A percentile compares a stretch with the other conserved stretches of the same genome.
Evolutionary conservation across 2,888 invertebrate species (phyloP).

Genomic region (Mesorhabditis belari): DNA sequence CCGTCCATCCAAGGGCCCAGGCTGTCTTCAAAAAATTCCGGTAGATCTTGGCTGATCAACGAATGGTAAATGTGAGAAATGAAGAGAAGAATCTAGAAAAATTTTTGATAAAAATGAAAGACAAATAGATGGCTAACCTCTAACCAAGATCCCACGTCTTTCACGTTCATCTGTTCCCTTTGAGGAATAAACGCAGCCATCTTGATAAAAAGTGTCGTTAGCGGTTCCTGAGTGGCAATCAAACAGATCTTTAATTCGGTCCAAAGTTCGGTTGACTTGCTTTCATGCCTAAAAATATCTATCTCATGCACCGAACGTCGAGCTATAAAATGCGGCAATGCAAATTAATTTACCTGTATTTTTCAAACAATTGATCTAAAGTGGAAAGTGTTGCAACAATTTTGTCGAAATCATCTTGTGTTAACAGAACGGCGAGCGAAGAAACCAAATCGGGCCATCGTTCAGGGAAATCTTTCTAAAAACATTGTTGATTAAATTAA

Average conservation of each 20-base stretch:
- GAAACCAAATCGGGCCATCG: slow-evolving; percentile 89
- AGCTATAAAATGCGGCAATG: not conserved
- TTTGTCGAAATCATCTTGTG: slow-evolving; percentile 65
- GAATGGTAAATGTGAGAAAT: slow-evolving; percentile 72
- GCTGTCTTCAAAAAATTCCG: slow-evolving; percentile 95
- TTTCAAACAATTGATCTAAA: slow-evolving; percentile 87
- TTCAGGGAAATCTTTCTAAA: slow-evolving; percentile 83
- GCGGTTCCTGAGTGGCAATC: slow-evolving; percentile 70
- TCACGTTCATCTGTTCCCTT: slow-evolving; percentile 12
- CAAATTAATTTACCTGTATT: slow-evolving; percentile 61
- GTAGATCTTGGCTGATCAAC: slow-evolving; percentile 91
- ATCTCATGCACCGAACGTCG: too few species aligned
- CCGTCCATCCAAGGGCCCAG: slow-evolving; percentile 90
- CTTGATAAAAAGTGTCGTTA: slow-evolving; percentile 82
- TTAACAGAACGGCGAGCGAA: slow-evolving; percentile 84
- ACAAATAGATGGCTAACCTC: slow-evolving; percentile 20
- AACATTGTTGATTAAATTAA: not conserved
- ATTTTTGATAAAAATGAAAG: not conserved
- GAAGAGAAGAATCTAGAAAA: slow-evolving; percentile 5
- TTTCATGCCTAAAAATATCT: slow-evolving; percentile 69
- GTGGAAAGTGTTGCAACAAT: slow-evolving; percentile 90
- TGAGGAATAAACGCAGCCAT: slow-evolving; percentile 46
- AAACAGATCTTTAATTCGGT: slow-evolving; percentile 73
- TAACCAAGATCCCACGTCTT: slow-evolving; percentile 18
- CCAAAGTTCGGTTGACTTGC: slow-evolving; percentile 89